These are phyloP conservation scores for Dyspetes luteomarginatus DNA, from an alignment of 2,888 invertebrate species.

Conservation along the genomic window DNA sequence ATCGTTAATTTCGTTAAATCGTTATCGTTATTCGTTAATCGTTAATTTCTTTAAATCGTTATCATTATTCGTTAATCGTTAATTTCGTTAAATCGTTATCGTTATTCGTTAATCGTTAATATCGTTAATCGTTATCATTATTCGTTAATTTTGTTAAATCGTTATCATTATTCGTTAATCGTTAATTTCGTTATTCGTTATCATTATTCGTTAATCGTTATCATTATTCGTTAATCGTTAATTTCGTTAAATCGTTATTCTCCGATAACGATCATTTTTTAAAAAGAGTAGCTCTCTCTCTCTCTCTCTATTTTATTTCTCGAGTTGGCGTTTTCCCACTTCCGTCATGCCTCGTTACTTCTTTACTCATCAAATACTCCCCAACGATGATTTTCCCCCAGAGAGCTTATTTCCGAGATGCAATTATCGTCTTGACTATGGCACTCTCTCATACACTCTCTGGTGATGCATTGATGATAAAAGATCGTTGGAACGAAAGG, in stretches of 20 bases:
- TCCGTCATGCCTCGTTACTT: not conserved
- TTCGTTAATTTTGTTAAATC: too few species aligned
- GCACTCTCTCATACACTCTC: not conserved
- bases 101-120: too few species aligned
- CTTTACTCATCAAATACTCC: constrained; percentile 35
- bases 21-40: too few species aligned
- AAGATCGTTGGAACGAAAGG: constrained; percentile 53
- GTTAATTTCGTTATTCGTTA: too few species aligned
- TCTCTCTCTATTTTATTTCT: not conserved
- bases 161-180: constrained; percentile 1
- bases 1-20: too few species aligned
- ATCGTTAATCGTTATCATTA: too few species aligned
- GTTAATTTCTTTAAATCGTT: too few species aligned
- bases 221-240: constrained; percentile 1
- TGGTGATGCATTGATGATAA: constrained; percentile 31
- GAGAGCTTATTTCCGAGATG: constrained; percentile 54
- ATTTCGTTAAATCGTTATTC: too few species aligned
- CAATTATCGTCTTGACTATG: constrained; percentile 10
- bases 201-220: too few species aligned
- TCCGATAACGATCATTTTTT: constrained; percentile 6
- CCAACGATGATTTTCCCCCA: constrained; percentile 11
- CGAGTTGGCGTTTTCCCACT: constrained; percentile 8
- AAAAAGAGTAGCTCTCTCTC: not conserved
- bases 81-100: too few species aligned
- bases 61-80: too few species aligned